Percentiles rank a stretch among this genome's conserved stretches.
phyloP scores from a whole-genome alignment of 2,113 vertebrate genomes.

The Gnathonemus echidnorhynchus region DNA sequence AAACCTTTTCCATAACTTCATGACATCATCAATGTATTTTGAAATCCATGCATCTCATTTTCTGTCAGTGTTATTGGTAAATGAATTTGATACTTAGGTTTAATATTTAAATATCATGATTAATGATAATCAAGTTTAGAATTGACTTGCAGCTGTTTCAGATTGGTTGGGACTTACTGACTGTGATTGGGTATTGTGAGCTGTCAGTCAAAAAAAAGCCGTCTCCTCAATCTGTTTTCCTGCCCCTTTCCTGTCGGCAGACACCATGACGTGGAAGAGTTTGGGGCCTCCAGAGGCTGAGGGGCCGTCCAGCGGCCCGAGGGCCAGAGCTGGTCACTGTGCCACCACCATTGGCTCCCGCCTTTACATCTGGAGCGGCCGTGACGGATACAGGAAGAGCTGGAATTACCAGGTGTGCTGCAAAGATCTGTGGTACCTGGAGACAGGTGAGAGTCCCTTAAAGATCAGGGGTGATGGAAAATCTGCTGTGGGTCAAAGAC shows the following conservation, averaged over 20 bases:
- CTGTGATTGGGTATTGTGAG: neutral
- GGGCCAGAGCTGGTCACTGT: slow-evolving; percentile 87
- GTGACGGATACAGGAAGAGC: slow-evolving; percentile 87
- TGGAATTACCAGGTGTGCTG: slow-evolving; percentile 96
- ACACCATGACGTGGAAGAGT: slow-evolving; percentile 76
- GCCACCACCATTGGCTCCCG: slow-evolving; percentile 77
- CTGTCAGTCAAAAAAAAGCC: neutral
- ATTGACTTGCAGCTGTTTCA: neutral
- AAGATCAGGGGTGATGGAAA: neutral
- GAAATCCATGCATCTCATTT: neutral
- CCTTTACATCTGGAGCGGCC: slow-evolving; percentile 93
- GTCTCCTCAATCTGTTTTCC: neutral
- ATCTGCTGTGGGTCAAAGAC: neutral
- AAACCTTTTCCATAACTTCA: neutral
- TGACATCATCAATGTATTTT: neutral
- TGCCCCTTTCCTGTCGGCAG: slow-evolving; percentile 44
- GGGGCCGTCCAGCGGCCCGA: slow-evolving; percentile 65
- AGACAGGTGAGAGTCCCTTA: slow-evolving; percentile 74
- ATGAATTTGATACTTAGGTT: neutral
- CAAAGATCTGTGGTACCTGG: slow-evolving; percentile 97
- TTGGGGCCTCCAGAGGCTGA: slow-evolving; percentile 72
- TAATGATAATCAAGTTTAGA: neutral
- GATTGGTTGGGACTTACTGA: neutral
- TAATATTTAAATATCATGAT: neutral
- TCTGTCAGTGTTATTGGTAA: neutral